These are phyloP conservation scores for Meloidogyne exigua DNA, from an alignment of 1,140 invertebrate species.

Conservation along the genomic window DNA sequence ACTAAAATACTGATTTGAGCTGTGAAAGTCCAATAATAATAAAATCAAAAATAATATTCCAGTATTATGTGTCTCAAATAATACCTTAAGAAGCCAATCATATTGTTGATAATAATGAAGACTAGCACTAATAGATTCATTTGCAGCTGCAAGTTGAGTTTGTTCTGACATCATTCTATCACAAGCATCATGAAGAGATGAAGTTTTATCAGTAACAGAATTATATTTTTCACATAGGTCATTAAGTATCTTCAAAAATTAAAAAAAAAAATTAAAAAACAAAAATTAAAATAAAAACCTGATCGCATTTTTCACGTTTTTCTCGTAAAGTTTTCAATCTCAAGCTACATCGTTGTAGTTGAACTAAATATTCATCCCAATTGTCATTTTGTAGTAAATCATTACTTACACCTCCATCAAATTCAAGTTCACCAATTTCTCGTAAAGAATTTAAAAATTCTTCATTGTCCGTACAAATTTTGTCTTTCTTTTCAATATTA, in stretches of 20 bases:
- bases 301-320: conserved; percentile 33
- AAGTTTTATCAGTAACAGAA: conserved; percentile 56
- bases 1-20: too few species aligned
- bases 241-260: conserved; percentile 18
- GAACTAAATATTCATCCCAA: conserved; percentile 12
- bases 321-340: conserved; percentile 21
- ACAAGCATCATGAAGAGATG: conserved; percentile 60
- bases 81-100: conserved; percentile 61
- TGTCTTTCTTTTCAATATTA: not conserved
- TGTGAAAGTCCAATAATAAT: too few species aligned
- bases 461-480: not conserved
- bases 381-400: conserved; percentile 7
- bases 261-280: not conserved
- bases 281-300: conserved; percentile 23
- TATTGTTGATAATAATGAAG: conserved; percentile 63
- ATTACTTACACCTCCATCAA: not conserved
- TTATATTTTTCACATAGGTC: conserved; percentile 52
- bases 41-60: too few species aligned
- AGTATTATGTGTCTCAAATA: too few species aligned
- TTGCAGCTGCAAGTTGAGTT: conserved; percentile 56
- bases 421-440: not conserved
- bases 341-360: conserved; percentile 10
- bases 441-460: conserved; percentile 8
- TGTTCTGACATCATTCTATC: conserved; percentile 60
- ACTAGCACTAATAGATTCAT: conserved; percentile 61